Evolutionary conservation across 2,113 vertebrate genomes (phyloP).

Genomic region (Cyphomyrus plagiostoma): DNA sequence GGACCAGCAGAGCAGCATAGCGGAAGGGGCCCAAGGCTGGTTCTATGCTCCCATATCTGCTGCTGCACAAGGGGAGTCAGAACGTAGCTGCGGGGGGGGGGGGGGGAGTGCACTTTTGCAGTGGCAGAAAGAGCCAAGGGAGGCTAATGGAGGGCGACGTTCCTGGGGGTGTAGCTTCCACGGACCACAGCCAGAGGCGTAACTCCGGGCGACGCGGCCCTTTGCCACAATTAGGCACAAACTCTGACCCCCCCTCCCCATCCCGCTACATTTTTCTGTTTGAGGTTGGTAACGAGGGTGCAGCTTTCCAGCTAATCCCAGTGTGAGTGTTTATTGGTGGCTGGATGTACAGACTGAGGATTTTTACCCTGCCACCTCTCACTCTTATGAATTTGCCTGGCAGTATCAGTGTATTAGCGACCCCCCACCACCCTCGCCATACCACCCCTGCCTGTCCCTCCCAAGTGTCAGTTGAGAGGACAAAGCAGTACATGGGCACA

Average conservation of each 20-base stretch:
- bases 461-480: neutral
- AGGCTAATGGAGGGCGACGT: neutral
- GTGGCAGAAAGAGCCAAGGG: neutral
- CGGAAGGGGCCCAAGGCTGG: neutral
- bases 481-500: neutral
- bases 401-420: neutral
- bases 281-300: neutral
- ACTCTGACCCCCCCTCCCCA: neutral
- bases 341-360: neutral
- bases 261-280: neutral
- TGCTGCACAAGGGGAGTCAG: neutral
- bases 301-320: neutral
- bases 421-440: neutral
- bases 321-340: neutral
- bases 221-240: neutral
- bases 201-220: neutral
- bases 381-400: neutral
- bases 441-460: neutral
- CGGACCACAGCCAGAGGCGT: neutral
- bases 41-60: neutral
- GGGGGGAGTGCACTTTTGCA: neutral
- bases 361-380: neutral
- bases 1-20: neutral
- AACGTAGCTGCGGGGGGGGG: neutral
- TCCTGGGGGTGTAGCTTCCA: neutral